phyloP scores from a whole-genome alignment of 2,797 vertebrate genomes.

The Coranthus polyacanthus region DNA sequence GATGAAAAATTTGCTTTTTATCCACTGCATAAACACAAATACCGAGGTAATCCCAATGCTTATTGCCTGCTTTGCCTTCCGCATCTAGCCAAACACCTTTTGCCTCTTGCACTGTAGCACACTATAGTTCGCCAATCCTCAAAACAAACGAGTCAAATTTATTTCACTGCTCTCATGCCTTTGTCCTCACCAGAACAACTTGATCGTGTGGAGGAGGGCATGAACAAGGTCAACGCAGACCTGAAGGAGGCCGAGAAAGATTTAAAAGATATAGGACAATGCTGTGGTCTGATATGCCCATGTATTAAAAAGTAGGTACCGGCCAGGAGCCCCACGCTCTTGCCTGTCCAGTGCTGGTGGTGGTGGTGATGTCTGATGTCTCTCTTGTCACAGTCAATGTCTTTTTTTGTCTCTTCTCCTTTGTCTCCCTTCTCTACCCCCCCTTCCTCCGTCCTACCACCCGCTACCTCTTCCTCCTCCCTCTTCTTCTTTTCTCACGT shows the following conservation, averaged over 20 bases:
- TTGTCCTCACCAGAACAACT: conserved; percentile 99
- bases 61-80: conserved; percentile 64
- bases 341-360: conserved; percentile 91
- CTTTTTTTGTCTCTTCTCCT: conserved; percentile 91
- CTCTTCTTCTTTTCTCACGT: conserved; percentile 87
- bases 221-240: conserved; percentile 99
- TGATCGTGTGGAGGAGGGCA: conserved; percentile 99
- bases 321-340: conserved; percentile 87
- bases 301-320: conserved; percentile 99
- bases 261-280: conserved; percentile 99
- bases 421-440: conserved; percentile 70
- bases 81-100: conserved; percentile 36
- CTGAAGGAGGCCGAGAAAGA: conserved; percentile 99
- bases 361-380: conserved; percentile 84
- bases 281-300: conserved; percentile 99
- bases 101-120: conserved; percentile 64
- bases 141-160: conserved; percentile 74
- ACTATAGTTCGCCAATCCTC: conserved; percentile 45
- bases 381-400: conserved; percentile 98
- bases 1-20: neutral
- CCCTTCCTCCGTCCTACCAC: conserved; percentile 25
- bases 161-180: conserved; percentile 98
- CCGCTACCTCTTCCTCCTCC: conserved; percentile 54
- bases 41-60: conserved; percentile 21
- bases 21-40: neutral